Evolutionary conservation across 1,140 invertebrate species (phyloP).

Genomic region (Aphis craccivora): DNA sequence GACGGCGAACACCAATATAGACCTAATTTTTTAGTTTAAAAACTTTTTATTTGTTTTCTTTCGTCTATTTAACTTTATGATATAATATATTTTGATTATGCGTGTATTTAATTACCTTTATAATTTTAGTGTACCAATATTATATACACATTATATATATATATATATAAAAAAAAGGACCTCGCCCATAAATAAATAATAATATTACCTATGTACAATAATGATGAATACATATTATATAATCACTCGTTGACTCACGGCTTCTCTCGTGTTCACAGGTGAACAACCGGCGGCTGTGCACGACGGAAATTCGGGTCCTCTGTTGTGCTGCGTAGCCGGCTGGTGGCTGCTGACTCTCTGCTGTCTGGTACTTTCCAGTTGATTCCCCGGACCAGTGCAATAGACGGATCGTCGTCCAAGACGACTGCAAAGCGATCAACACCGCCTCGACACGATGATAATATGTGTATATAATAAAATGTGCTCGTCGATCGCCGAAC

Average conservation of each 20-base stretch:
- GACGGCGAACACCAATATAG: too few relatives aligned
- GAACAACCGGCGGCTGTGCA: slow-evolving; percentile 68
- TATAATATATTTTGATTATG: too few relatives aligned
- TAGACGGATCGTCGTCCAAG: background rate
- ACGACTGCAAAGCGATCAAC: background rate
- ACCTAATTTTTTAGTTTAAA: too few relatives aligned
- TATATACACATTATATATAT: too few relatives aligned
- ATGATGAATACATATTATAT: background rate
- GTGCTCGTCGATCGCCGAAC: background rate
- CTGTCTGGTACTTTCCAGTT: slow-evolving; percentile 55
- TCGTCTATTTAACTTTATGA: too few relatives aligned
- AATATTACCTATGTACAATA: too few relatives aligned
- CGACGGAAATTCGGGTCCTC: slow-evolving; percentile 64
- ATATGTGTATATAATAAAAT: too few relatives aligned
- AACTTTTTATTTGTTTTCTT: too few relatives aligned
- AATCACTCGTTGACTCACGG: background rate
- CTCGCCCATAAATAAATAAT: too few relatives aligned
- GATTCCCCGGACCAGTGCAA: background rate
- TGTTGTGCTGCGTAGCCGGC: slow-evolving; percentile 59
- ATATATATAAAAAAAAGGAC: too few relatives aligned
- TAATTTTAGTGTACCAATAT: too few relatives aligned
- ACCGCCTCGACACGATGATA: background rate
- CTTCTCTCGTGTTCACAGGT: slow-evolving; percentile 62
- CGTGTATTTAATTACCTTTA: too few relatives aligned
- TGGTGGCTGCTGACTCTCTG: slow-evolving; percentile 59